Base-by-base conservation (phyloP, 2,888 invertebrate species). In the Rhabditophanes sp. region DNA sequence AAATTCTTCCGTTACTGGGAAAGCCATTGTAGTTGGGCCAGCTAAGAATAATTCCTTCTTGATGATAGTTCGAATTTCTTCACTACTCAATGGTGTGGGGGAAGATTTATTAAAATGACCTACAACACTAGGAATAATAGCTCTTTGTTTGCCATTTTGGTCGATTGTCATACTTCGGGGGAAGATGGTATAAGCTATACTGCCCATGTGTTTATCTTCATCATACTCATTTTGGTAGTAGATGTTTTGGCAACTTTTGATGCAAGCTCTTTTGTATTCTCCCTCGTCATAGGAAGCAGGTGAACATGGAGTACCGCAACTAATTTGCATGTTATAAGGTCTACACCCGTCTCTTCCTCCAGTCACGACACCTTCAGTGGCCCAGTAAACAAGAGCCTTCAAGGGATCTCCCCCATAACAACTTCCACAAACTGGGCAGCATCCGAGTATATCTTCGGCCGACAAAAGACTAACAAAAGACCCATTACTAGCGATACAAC, bases 341-440 rank as follows among this genome's bases (percentile, higher is more conserved):
- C 56, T 53, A 27, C 61, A 61, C 14, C 61, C 61, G 31, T 61
- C 61, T 8, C 52, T 41, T 12, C 55, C 56, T 3, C 59, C 58
- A 14, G 56, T 53, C 5, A 59, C 59, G 16, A 52, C 33, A 26
- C 59, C 61, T 27, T 61, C 56, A 16, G 51, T 43, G 12, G 56
- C 56, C 58, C 61, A 61, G 35, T 53, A 61, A 12, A 52, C 53
- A 27, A 61, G 39, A n/a, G 58, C 61, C 35, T 59, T 61, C 25
- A 61, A 42, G 2, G 61, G 61, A 39, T 61, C 61, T n/a, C 61
- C 61, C 6, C 61, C 61, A 32, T 50, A 59, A 37, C 61, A 61
- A 35, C 57, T 59, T 16, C 61, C 61, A 29, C 61, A 61, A 17
- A 53, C 35, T 6, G 48, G 33, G 30, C 61, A 61, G 35, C 61